phyloP scores from a whole-genome alignment of 2,113 vertebrate species.

The Elaphurus davidianus region DNA sequence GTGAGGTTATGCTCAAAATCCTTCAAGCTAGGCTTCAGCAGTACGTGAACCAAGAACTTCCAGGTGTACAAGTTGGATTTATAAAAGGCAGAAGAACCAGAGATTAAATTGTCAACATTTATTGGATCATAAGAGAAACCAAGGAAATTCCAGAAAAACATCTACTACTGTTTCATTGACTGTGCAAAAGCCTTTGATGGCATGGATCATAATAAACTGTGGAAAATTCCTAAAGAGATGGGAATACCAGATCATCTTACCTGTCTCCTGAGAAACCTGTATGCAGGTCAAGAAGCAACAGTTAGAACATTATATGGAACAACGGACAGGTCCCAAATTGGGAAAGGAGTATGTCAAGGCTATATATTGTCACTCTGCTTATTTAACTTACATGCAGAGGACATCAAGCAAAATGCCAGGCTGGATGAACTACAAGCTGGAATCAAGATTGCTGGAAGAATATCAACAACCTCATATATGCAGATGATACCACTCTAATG shows the following conservation, averaged over 20 bases:
- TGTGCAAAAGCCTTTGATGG: background rate
- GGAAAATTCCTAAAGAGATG: background rate
- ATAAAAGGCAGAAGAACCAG: background rate
- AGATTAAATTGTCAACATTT: background rate
- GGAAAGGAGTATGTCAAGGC: background rate
- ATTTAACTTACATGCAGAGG: background rate
- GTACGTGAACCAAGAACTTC: background rate
- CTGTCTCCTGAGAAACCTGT: background rate
- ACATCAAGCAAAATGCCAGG: background rate
- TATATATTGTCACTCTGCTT: background rate
- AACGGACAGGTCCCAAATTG: background rate
- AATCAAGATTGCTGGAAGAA: background rate
- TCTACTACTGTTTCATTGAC: background rate
- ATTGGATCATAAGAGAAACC: background rate
- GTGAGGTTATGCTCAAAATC: background rate
- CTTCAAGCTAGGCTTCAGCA: background rate
- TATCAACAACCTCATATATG: background rate
- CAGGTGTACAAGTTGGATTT: background rate
- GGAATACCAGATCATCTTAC: background rate
- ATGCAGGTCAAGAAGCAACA: background rate
- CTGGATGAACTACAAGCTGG: background rate
- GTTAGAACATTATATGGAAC: background rate
- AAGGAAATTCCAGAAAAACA: background rate
- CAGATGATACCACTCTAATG: background rate
- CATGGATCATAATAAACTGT: background rate